Base-by-base conservation (phyloP, 2,113 vertebrate genomes). In the Taurulus bubalis region DNA sequence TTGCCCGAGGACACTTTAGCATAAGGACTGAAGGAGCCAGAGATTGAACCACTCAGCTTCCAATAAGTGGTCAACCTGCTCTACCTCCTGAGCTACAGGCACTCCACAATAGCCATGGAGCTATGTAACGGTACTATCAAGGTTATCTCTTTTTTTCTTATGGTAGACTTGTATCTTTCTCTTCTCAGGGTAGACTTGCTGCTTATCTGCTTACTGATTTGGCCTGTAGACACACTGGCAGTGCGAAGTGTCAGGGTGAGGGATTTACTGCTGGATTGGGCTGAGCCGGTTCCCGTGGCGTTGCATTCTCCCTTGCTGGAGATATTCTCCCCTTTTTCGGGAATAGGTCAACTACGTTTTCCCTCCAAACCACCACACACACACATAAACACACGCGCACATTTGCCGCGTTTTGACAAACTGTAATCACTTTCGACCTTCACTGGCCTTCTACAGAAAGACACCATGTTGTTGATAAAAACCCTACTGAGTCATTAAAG, bases 231-330 rank as follows among this genome's bases (percentile, higher is more conserved):
- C 76, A 87, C 60, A 81, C 53, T 90, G 76, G 73, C 77, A 72
- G 65, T 88, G 40, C 71, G 64, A 79, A 56, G 74, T 55, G 63
- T 86, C 69, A 80, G 72, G 74, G 51, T 79, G 69, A 74, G 22
- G 71, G 85, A 87, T 89, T 89, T 86, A 83, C 84, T 76, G 70
- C 72, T 72, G 78, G 67, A 82, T 34, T 89, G 72, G 69, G 42
- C 79, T 86, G 74, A 87, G 74, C 76, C n/a, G 51, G 40, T 55
- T 83, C 69, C 75, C 69, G 74, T 69, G 74, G 77, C 14, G 82
- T 38, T 56, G 34, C 77, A 38, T 75, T 83, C 60, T 77, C 45
- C 68, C 12, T 22, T 59, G 40, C 64, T 71, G 24, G 49, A 83
- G 72, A 86, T 58, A 87, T 63, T 74, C 77, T 76, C 38, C 67